phyloP scores from a whole-genome alignment of 2,888 invertebrate species.

The Protophormia terraenovae region DNA sequence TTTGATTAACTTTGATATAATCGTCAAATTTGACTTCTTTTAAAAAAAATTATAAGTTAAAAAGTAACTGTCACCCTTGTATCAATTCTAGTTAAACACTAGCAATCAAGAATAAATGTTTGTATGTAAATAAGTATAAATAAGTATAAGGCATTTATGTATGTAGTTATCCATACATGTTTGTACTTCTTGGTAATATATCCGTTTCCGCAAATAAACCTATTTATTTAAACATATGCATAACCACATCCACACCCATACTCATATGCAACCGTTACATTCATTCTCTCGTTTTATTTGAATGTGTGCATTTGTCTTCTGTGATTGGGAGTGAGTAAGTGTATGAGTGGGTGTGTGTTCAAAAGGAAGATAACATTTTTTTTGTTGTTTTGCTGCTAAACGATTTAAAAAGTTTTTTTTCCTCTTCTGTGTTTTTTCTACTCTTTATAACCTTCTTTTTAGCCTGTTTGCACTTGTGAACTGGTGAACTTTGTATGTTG shows the following conservation, averaged over 20 bases:
- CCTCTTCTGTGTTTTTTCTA: neutral
- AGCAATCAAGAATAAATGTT: neutral
- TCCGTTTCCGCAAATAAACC: conserved; percentile 66
- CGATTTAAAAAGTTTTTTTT: conserved; percentile 58
- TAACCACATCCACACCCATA: neutral
- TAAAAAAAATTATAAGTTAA: too few species aligned
- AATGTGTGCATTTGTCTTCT: too few species aligned
- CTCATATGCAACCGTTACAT: too few species aligned
- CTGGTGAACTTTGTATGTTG: conserved; percentile 59
- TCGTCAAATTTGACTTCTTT: too few species aligned
- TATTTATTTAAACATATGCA: conserved; percentile 58
- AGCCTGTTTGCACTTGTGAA: conserved; percentile 54
- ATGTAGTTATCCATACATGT: conserved; percentile 6
- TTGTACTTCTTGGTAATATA: conserved; percentile 55
- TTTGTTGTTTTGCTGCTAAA: conserved; percentile 46
- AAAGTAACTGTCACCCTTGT: too few species aligned
- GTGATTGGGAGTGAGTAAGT: too few species aligned
- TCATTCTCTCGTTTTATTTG: too few species aligned
- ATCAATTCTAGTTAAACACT: too few species aligned
- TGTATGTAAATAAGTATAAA: neutral
- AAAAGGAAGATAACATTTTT: conserved; percentile 35
- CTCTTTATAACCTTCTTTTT: conserved; percentile 41
- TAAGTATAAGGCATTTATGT: conserved; percentile 39
- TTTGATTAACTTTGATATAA: too few species aligned
- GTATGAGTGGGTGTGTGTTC: neutral